A percentile compares a stretch with the other conserved stretches of the same genome.
Evolutionary conservation across 2,888 invertebrate genomes (phyloP).

Genomic region (Anthrax anthrax): DNA sequence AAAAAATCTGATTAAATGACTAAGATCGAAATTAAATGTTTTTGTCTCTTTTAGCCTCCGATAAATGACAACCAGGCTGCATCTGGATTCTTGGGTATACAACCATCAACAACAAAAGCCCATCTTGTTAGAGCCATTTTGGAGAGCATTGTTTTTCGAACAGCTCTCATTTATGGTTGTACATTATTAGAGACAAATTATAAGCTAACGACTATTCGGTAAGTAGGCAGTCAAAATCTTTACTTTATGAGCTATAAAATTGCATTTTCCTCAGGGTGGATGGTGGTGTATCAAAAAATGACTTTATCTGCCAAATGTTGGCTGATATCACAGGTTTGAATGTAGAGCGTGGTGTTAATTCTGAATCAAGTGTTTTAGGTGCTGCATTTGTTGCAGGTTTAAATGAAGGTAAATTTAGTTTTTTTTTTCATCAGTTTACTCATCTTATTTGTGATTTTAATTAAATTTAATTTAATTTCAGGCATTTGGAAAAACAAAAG

Average conservation of each 20-base stretch:
- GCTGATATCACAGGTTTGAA: constrained; percentile 63
- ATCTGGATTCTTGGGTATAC: constrained; percentile 57
- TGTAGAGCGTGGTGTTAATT: constrained; percentile 57
- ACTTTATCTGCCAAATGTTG: constrained; percentile 79
- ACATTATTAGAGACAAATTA: constrained; percentile 55
- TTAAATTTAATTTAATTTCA: constrained; percentile 23
- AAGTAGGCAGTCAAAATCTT: constrained; percentile 8
- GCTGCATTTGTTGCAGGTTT: constrained; percentile 76
- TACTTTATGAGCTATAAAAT: neutral
- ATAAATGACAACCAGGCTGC: constrained; percentile 75
- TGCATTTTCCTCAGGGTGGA: constrained; percentile 49
- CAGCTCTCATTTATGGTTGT: constrained; percentile 61
- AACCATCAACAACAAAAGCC: constrained; percentile 55
- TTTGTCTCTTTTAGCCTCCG: constrained; percentile 54
- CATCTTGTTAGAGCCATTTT: constrained; percentile 71
- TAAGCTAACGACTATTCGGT: constrained; percentile 46
- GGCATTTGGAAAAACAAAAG: constrained; percentile 59
- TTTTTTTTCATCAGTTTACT: neutral
- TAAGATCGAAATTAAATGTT: neutral
- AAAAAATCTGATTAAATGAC: constrained; percentile 8
- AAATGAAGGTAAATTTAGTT: constrained; percentile 43
- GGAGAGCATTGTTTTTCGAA: constrained; percentile 72
- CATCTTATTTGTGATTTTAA: neutral
- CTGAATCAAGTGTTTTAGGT: constrained; percentile 76
- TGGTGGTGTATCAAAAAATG: constrained; percentile 91